Conservation (phyloP, 2,888 invertebrate genomes). For the Callyntrura guangdongensis region DNA sequence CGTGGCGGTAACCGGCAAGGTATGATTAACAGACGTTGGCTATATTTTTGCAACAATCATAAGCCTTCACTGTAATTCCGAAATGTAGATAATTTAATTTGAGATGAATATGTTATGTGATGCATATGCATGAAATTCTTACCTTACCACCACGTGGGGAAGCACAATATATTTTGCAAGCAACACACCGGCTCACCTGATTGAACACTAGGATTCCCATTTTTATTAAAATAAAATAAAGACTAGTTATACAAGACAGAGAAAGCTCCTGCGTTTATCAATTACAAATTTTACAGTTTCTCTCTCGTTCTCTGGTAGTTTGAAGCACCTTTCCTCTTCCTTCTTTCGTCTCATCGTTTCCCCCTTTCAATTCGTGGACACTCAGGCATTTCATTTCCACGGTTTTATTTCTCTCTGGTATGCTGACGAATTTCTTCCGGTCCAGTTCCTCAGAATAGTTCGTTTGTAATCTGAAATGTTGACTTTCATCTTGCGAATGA, state of each 20-base stretch:
- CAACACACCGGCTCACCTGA: no score
- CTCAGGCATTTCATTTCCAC: conserved; percentile 1
- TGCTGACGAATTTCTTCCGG: conserved; percentile 67
- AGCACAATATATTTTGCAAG: no score
- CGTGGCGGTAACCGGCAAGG: no score
- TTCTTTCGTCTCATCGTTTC: background rate
- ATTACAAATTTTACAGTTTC: background rate
- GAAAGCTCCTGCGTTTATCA: conserved; percentile 22
- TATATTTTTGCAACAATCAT: no score
- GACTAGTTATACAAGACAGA: background rate
- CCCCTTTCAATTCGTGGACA: background rate
- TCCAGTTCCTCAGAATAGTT: conserved; percentile 53
- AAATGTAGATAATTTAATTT: no score
- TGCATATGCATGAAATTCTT: no score
- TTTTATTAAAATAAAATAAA: no score
- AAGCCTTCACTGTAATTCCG: no score
- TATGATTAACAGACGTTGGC: no score
- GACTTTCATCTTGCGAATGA: conserved; percentile 20
- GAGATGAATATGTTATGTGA: no score
- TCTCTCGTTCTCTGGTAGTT: background rate
- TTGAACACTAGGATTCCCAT: no score
- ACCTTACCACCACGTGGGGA: no score
- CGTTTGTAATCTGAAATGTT: conserved; percentile 37
- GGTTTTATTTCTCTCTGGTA: background rate
- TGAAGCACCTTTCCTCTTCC: background rate